A percentile compares a stretch with the other conserved stretches of the same genome.
These are phyloP conservation scores for Agelastica alni DNA, from an alignment of 2,888 invertebrate species.

Conservation along the genomic window DNA sequence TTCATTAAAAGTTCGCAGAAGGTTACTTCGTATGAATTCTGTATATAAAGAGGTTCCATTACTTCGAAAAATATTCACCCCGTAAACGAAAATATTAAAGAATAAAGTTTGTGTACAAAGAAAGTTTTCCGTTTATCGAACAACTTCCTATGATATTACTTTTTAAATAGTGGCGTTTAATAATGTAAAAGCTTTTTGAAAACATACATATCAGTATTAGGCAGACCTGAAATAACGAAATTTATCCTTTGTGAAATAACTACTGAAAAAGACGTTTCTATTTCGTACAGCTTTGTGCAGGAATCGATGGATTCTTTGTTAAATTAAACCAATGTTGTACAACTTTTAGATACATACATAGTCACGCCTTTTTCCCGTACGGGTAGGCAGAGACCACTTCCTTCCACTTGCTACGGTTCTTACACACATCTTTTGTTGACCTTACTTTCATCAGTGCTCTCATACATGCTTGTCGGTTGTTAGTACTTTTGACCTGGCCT, in stretches of 20 bases:
- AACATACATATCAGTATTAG: slow-evolving; percentile 6
- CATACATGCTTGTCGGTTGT: too few relatives aligned
- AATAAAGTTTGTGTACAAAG: slow-evolving; percentile 17
- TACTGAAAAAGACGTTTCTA: too few relatives aligned
- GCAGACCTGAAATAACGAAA: not conserved
- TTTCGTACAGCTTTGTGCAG: too few relatives aligned
- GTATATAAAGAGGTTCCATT: slow-evolving; percentile 9
- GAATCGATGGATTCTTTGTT: too few relatives aligned
- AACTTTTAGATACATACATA: too few relatives aligned
- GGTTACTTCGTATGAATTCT: slow-evolving; percentile 5
- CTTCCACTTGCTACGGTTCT: too few relatives aligned
- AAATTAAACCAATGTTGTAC: too few relatives aligned
- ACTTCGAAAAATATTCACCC: slow-evolving; percentile 14
- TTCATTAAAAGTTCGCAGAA: slow-evolving; percentile 16
- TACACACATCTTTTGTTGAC: too few relatives aligned
- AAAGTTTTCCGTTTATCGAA: slow-evolving; percentile 8
- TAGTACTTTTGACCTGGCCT: too few relatives aligned
- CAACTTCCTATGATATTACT: slow-evolving; percentile 9
- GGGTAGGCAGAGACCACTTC: too few relatives aligned
- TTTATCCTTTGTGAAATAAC: not conserved
- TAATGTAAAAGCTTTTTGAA: slow-evolving; percentile 19
- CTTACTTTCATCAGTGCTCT: too few relatives aligned
- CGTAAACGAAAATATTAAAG: slow-evolving; percentile 8
- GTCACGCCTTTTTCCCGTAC: too few relatives aligned
- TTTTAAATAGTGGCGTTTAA: slow-evolving; percentile 14